Evolutionary conservation across 2,113 vertebrate species (phyloP).

Genomic region (Gambusia affinis): DNA sequence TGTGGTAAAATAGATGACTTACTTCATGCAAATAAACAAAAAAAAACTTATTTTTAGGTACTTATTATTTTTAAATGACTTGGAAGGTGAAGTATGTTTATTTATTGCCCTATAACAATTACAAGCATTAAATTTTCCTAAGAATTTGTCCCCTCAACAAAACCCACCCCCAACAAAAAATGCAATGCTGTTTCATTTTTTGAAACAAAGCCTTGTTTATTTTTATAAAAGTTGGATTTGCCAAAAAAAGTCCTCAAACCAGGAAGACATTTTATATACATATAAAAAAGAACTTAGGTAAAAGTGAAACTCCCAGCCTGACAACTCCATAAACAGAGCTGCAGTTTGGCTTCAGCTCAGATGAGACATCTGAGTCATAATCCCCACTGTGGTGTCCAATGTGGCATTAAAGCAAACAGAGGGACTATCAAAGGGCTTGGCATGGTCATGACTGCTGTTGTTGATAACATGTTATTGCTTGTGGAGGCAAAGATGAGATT

Average conservation of each 20-base stretch:
- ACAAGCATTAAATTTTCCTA: too few relatives aligned
- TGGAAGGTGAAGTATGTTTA: too few relatives aligned
- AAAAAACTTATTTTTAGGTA: too few relatives aligned
- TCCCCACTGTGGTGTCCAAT: conserved; percentile 1
- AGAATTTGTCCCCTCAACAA: too few relatives aligned
- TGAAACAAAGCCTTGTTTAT: too few relatives aligned
- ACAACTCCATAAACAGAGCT: neutral
- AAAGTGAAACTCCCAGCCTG: neutral
- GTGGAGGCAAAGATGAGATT: conserved; percentile 21
- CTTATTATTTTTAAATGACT: too few relatives aligned
- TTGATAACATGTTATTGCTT: conserved; percentile 33
- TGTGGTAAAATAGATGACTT: too few relatives aligned
- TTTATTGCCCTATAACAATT: too few relatives aligned
- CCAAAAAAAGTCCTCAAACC: neutral
- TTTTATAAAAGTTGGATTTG: too few relatives aligned
- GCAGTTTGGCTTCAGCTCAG: conserved; percentile 17
- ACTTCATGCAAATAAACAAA: too few relatives aligned
- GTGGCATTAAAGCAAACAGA: neutral
- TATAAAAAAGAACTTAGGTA: neutral
- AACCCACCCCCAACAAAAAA: too few relatives aligned
- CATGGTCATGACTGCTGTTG: conserved; percentile 18
- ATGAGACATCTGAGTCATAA: conserved; percentile 16
- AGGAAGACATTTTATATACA: neutral
- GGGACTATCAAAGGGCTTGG: conserved; percentile 39
- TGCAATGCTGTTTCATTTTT: too few relatives aligned